Evolutionary conservation across 2,113 vertebrate species (phyloP).

Genomic region (Suncus etruscus): DNA sequence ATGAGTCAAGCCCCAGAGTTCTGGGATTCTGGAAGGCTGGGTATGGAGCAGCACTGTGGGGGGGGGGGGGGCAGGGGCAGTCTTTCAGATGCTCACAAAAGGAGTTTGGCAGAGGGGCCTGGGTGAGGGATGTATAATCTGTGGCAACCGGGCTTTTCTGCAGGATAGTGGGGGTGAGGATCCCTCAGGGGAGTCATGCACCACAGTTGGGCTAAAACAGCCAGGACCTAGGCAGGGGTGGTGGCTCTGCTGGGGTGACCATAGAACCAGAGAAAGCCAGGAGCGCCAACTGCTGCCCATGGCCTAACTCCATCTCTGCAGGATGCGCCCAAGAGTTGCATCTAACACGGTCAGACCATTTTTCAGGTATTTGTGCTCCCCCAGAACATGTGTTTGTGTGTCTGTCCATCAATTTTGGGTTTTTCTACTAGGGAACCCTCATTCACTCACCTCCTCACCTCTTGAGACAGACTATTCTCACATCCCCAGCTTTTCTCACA

Average conservation of each 20-base stretch:
- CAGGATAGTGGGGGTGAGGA: not conserved
- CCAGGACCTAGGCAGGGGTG: not conserved
- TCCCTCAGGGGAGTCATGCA: conserved; percentile 34
- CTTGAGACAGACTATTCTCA: conserved; percentile 38
- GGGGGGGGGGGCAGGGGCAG: not conserved
- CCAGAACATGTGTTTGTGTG: not conserved
- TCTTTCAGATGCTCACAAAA: not conserved
- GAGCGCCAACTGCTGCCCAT: not conserved
- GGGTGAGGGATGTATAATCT: not conserved
- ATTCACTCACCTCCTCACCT: not conserved
- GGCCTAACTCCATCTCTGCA: conserved; percentile 1
- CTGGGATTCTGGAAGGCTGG: conserved; percentile 59
- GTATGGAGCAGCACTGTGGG: conserved; percentile 49
- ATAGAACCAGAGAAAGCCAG: not conserved
- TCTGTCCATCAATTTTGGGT: not conserved
- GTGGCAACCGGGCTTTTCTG: not conserved
- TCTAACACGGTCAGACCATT: not conserved
- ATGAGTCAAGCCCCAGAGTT: conserved; percentile 61
- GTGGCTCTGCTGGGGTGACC: conserved; percentile 15
- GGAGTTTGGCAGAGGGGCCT: not conserved
- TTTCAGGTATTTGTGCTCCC: not conserved
- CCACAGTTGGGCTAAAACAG: not conserved
- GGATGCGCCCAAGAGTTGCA: not conserved
- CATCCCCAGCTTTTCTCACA: conserved; percentile 63
- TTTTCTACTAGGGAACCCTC: not conserved